Evolutionary conservation across 2,797 vertebrate species (phyloP).

Genomic region (Cyclopterus lumpus): DNA sequence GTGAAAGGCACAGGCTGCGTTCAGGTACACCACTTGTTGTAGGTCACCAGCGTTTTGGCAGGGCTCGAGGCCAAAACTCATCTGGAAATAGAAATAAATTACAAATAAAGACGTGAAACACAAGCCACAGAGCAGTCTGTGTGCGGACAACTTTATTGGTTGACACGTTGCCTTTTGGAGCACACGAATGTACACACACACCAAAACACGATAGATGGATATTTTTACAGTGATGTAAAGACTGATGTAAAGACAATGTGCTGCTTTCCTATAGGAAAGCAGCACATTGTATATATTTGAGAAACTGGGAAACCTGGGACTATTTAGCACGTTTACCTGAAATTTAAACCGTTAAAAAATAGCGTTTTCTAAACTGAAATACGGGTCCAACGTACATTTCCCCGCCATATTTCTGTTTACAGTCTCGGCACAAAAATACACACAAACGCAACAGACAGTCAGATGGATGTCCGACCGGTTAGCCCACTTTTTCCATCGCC

Average conservation of each 20-base stretch:
- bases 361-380: too few relatives aligned
- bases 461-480: slow-evolving; percentile 68
- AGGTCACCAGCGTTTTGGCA: not conserved
- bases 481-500: slow-evolving; percentile 62
- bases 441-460: slow-evolving; percentile 15
- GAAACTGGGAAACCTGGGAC: not conserved
- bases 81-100: not conserved
- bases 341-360: not conserved
- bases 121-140: not conserved
- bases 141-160: not conserved
- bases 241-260: not conserved
- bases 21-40: not conserved
- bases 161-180: not conserved
- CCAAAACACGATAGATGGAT: too few relatives aligned
- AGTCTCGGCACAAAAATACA: slow-evolving; percentile 7
- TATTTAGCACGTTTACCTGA: not conserved
- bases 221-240: not conserved
- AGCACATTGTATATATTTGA: not conserved
- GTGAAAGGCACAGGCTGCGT: not conserved
- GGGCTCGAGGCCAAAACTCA: not conserved
- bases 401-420: not conserved
- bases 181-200: too few relatives aligned
- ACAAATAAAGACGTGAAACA: not conserved
- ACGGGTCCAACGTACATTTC: not conserved
- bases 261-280: too few relatives aligned